Evolutionary conservation across 2,113 vertebrate species (phyloP).

Genomic region (Rhodinocichla rosea): DNA sequence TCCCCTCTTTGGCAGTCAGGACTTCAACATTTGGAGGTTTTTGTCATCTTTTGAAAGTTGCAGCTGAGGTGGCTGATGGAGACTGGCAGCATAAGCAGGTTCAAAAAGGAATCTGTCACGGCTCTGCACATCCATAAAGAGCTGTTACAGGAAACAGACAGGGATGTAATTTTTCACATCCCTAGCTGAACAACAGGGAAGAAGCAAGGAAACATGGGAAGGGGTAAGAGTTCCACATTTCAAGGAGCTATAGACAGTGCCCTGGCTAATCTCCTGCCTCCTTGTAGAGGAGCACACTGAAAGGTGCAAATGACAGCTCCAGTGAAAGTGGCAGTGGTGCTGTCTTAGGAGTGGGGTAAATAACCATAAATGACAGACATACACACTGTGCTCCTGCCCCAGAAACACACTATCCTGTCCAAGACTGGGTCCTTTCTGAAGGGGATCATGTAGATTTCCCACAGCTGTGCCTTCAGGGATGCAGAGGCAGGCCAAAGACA

Average conservation of each 20-base stretch:
- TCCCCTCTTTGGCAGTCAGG: background rate
- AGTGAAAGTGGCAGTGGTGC: background rate
- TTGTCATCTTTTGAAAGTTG: background rate
- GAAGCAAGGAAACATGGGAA: background rate
- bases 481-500: background rate
- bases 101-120: background rate
- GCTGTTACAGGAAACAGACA: background rate
- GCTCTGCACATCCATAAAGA: background rate
- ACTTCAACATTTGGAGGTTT: background rate
- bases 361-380: background rate
- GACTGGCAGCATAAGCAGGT: background rate
- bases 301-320: background rate
- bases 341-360: background rate
- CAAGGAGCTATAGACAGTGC: background rate
- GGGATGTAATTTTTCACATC: background rate
- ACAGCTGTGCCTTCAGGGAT: accelerated
- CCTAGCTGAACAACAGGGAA: background rate
- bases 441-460: background rate
- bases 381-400: background rate
- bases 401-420: background rate
- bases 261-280: background rate
- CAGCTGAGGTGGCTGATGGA: background rate
- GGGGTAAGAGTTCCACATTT: background rate
- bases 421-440: background rate
- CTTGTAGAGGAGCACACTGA: background rate